Evolutionary conservation across 2,888 invertebrate species (phyloP), one percentile per base, ranked within the genome.

Genomic region (Troides helena): DNA sequence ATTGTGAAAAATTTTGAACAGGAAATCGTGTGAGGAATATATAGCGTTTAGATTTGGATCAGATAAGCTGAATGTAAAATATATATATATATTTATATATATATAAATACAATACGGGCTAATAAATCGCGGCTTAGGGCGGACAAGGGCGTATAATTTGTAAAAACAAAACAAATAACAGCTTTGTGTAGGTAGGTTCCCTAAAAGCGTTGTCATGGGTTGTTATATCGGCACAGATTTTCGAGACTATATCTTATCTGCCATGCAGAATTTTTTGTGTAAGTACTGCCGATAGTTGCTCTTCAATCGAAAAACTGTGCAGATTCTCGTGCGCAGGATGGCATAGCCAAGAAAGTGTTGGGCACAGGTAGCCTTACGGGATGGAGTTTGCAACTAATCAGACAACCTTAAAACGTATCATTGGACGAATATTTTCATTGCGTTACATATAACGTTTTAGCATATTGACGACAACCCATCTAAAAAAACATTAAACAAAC

Each of bases 371-470:
- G 86, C 85, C 83, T 87, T 78, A 85, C 78, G 81, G 77, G 83
- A 85, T 82, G 83, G 77, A 84, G 78, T 83, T 88, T 86, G 89
- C 89, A 89, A 81, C 91, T 91, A 92, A 80, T 83, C 83, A 88
- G 82, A 82, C 85, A 88, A 85, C 87, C 85, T 85, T 85, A 88
- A 67, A 87, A 77, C 69, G 71, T 74, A 74, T 74, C 66, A 86
- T 84, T 83, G 81, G 85, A 89, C 87, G 86, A 87, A 88, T 87
- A 89, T 84, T 87, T 79, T 84, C 91, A 92, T 92, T 89, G 90
- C 92, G 92, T 91, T 91, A 91, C 87, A 85, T 91, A 90, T 91
- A 92, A 92, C 92, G 91, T 90, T 90, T 92, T 92, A 90, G 92
- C 92, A 90, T 87, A 91, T 85, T 84, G 73, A 86, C 81, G 76